A percentile compares a stretch with the other conserved stretches of the same genome.
Evolutionary conservation across 2,797 vertebrate species (phyloP).

Genomic region (Nyctalus aviator): DNA sequence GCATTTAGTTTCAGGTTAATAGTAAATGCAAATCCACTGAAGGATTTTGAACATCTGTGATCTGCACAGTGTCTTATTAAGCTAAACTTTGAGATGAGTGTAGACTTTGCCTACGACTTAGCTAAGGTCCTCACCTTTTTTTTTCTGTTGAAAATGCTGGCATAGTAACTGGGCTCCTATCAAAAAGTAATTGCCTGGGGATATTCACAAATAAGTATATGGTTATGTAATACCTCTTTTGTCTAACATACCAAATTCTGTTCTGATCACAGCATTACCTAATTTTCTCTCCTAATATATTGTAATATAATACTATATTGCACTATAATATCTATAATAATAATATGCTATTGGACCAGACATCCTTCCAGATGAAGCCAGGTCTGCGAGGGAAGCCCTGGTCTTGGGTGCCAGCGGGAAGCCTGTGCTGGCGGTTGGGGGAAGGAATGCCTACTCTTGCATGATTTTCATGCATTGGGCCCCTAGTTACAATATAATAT

Average conservation of each 20-base stretch:
- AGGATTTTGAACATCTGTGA: background rate
- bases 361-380: too few species aligned
- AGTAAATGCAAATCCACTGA: background rate
- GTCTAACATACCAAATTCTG: conserved; percentile 4
- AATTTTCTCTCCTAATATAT: background rate
- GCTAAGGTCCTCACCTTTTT: background rate
- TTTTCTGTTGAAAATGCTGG: background rate
- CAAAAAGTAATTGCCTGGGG: conserved; percentile 12
- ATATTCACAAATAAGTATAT: background rate
- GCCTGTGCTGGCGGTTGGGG: too few species aligned
- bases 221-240: background rate
- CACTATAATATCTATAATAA: background rate
- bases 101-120: background rate
- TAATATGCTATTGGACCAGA: too few species aligned
- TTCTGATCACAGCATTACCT: background rate
- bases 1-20: background rate
- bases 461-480: too few species aligned
- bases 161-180: background rate
- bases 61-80: background rate
- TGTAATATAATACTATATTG: background rate
- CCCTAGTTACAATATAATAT: background rate
- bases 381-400: too few species aligned
- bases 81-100: background rate
- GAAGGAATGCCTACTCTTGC: too few species aligned
- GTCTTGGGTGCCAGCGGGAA: too few species aligned